Evolutionary conservation across 2,113 vertebrate genomes (phyloP).

Genomic region (Clinocottus analis): DNA sequence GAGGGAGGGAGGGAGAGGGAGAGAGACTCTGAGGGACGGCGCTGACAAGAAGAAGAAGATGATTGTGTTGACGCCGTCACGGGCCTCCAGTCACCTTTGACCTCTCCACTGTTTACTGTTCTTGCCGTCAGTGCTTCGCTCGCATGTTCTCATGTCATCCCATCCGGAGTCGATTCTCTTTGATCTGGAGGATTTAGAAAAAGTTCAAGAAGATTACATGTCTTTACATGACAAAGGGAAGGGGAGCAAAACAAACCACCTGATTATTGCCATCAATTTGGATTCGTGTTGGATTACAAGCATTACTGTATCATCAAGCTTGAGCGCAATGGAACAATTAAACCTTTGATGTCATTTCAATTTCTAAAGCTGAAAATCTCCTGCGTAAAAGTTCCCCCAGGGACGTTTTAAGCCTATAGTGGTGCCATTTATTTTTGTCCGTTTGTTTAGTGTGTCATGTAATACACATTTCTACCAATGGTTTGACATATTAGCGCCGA

Average conservation of each 20-base stretch:
- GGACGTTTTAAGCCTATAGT: background rate
- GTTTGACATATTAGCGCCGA: background rate
- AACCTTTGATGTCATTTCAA: background rate
- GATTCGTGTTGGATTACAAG: too few relatives aligned
- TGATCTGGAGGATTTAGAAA: conserved; percentile 8
- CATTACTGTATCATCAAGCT: too few relatives aligned
- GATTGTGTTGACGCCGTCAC: conserved; percentile 33
- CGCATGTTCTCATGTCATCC: background rate
- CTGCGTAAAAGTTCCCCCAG: background rate
- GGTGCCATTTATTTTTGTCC: background rate
- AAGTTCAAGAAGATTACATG: conserved; percentile 4
- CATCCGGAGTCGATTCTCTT: background rate
- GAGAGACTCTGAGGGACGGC: conserved; percentile 24
- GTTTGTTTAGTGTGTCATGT: background rate
- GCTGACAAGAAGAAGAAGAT: conserved; percentile 12
- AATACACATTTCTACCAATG: background rate
- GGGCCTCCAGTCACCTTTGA: conserved; percentile 14
- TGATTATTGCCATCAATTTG: too few relatives aligned
- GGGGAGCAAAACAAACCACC: too few relatives aligned
- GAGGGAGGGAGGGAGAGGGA: too few relatives aligned
- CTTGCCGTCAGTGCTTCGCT: background rate
- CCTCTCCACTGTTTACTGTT: conserved; percentile 7
- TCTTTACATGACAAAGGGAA: background rate
- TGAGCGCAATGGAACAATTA: too few relatives aligned
- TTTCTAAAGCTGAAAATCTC: background rate